Evolutionary conservation across 2,888 invertebrate genomes (phyloP), one percentile per base, ranked within the genome.

Genomic region (Phrixothrix hirtus): DNA sequence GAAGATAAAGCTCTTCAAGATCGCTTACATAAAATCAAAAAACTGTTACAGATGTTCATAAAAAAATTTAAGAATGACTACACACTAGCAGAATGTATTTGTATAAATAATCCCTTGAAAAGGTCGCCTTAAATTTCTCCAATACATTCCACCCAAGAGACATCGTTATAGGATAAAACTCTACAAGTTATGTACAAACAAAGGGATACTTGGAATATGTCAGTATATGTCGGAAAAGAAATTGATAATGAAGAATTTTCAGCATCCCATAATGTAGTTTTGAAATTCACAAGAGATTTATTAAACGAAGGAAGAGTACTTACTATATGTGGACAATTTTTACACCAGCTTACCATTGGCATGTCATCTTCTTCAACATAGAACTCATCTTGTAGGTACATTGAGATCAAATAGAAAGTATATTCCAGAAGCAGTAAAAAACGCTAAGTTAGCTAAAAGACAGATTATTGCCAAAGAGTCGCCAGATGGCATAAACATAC

Each of bases 351-450:
- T 21, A 3, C 7, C 21, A 21, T n/a, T n/a, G n/a, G 21, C 3
- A 21, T 21, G 21, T 21, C 21, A 21, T 7, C 21, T 21, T 21
- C 4, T 5, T 5, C 3, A 3, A 27, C 21, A 38, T 26, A 7
- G 16, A 32, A 70, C 69, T 5, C 65, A 71, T 61, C 54, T 69
- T 21, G 55, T 68, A 43, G 69, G 69, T 13, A 72, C 69, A 36
- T 27, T 52, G 10, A 12, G 38, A 9, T 15, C n/a, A 7, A 52
- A 52, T 11, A 30, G 37, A n/a, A 36, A 21, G 17, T 21, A 34
- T 21, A 41, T 29, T n/a, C 36, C 53, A 13, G 3, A 27, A 13
- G 29, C 17, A 16, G 34, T 51, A n/a, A 39, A 30, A 10, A 4
- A n/a, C 9, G 31, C 35, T 26, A 55, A 59, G 14, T 15, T 59